Conservation (phyloP, 2,797 vertebrate species). For the Poeciliopsis gracilis region DNA sequence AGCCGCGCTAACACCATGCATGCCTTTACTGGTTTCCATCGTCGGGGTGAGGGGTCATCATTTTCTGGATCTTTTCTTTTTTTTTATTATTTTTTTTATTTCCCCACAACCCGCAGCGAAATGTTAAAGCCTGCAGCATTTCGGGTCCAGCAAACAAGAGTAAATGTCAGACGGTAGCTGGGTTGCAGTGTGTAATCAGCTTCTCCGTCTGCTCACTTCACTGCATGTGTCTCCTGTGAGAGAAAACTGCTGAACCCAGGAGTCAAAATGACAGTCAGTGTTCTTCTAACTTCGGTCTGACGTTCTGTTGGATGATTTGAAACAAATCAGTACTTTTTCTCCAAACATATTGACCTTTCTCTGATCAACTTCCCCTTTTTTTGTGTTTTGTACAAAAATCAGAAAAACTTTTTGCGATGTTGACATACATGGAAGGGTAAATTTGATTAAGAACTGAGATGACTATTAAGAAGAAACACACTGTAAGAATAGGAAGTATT, state of each 20-base stretch:
- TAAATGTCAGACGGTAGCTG: conserved; percentile 37
- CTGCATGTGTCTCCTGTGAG: conserved; percentile 9
- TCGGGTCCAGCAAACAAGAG: conserved; percentile 46
- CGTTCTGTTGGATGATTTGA: background rate
- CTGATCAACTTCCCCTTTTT: background rate
- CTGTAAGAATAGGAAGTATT: background rate
- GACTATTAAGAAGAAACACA: background rate
- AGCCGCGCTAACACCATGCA: conserved; percentile 54
- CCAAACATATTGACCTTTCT: background rate
- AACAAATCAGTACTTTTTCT: background rate
- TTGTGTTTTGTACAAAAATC: background rate
- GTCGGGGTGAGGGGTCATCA: conserved; percentile 15
- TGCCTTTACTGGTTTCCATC: conserved; percentile 42
- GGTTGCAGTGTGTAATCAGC: conserved; percentile 44
- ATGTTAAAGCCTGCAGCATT: conserved; percentile 8
- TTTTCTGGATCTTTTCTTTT: conserved; percentile 35
- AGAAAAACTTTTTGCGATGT: background rate
- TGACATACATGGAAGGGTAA: background rate
- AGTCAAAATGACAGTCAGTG: conserved; percentile 1
- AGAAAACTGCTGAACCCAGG: conserved; percentile 8
- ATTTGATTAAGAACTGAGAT: background rate
- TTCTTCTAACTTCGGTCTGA: background rate
- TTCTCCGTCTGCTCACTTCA: conserved; percentile 9
- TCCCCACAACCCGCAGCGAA: conserved; percentile 20
- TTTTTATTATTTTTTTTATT: background rate